Conservation (phyloP, 2,888 invertebrate genomes). For the Apodemia mormo region DNA sequence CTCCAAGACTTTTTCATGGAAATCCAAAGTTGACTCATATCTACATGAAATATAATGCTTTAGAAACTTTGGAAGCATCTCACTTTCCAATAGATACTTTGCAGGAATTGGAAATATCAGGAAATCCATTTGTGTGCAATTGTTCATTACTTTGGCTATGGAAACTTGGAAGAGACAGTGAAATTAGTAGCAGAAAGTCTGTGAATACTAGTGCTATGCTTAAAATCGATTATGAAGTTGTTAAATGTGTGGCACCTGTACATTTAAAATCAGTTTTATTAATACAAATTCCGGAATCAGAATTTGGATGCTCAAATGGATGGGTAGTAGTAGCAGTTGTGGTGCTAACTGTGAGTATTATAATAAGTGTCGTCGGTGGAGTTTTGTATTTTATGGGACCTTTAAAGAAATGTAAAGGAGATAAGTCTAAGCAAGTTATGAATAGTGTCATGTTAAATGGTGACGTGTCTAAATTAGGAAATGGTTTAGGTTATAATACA, state of each 20-base stretch:
- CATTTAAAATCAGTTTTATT: constrained; percentile 77
- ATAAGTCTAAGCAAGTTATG: constrained; percentile 79
- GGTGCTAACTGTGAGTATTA: constrained; percentile 77
- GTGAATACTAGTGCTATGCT: constrained; percentile 64
- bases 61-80: constrained; percentile 88
- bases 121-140: constrained; percentile 93
- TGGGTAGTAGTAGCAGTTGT: constrained; percentile 82
- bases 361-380: constrained; percentile 76
- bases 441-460: constrained; percentile 77
- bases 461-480: constrained; percentile 76
- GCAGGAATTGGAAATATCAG: constrained; percentile 87
- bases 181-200: constrained; percentile 59
- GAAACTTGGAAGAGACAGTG: constrained; percentile 83
- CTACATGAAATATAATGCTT: constrained; percentile 88
- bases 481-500: constrained; percentile 74
- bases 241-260: constrained; percentile 82
- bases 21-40: constrained; percentile 89
- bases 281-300: constrained; percentile 82
- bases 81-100: constrained; percentile 92
- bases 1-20: constrained; percentile 91
- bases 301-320: constrained; percentile 83
- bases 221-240: constrained; percentile 80
- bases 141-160: constrained; percentile 94
- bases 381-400: constrained; percentile 77
- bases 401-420: constrained; percentile 76